Conservation (phyloP, 2,797 vertebrate species). For the Anguilla marmorata region DNA sequence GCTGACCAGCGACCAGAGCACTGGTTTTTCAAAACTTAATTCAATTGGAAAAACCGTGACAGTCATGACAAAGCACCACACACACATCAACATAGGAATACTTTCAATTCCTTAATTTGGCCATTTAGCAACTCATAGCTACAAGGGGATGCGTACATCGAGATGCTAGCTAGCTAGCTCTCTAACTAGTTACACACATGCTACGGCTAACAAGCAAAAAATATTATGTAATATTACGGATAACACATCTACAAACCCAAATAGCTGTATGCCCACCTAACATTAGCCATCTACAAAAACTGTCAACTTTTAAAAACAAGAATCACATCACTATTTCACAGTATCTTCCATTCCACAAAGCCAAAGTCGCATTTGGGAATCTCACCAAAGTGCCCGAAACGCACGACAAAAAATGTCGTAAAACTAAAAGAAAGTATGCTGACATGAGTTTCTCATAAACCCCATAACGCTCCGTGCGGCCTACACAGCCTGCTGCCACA, state of each 20-base stretch:
- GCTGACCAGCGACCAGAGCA: neutral
- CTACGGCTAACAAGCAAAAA: constrained; percentile 10
- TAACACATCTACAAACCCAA: neutral
- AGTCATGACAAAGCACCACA: neutral
- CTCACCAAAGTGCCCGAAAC: neutral
- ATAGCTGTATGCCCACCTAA: neutral
- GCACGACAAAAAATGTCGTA: neutral
- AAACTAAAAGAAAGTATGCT: constrained; percentile 12
- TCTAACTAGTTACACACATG: neutral
- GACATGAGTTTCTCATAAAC: constrained; percentile 44
- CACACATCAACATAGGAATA: neutral
- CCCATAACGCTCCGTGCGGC: constrained; percentile 37
- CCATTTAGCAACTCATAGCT: neutral
- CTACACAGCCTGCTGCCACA: constrained; percentile 46
- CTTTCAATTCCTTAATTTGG: neutral
- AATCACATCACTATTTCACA: neutral
- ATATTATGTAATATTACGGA: constrained; percentile 11
- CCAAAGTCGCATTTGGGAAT: neutral
- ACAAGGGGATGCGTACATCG: neutral
- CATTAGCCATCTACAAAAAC: neutral
- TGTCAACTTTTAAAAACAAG: neutral
- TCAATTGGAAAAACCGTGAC: neutral
- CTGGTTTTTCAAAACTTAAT: neutral
- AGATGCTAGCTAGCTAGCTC: neutral
- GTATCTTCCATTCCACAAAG: neutral